Conservation (phyloP, 2,797 vertebrate species). For the Toxotes lorentzi region DNA sequence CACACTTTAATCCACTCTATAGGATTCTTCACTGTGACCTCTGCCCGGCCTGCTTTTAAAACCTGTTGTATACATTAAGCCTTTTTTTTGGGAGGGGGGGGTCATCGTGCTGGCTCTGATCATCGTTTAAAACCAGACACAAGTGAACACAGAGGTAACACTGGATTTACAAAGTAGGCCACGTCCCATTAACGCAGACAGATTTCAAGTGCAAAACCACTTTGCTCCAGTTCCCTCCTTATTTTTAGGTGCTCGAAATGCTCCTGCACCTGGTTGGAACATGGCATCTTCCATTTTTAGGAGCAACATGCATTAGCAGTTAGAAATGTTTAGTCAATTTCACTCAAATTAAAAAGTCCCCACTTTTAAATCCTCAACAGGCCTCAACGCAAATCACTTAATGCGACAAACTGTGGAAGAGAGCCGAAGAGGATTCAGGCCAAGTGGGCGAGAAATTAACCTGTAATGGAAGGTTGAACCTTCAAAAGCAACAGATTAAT, state of each 20-base stretch:
- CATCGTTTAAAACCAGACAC: conserved; percentile 31
- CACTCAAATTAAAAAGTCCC: not conserved
- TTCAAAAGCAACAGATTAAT: conserved; percentile 38
- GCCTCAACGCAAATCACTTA: conserved; percentile 15
- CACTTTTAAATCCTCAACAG: not conserved
- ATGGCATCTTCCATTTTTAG: not conserved
- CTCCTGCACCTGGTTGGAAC: not conserved
- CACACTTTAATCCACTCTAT: conserved; percentile 47
- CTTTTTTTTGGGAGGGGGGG: not conserved
- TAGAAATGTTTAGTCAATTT: conserved; percentile 4
- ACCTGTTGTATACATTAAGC: conserved; percentile 52
- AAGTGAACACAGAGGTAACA: conserved; percentile 9
- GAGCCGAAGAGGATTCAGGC: not conserved
- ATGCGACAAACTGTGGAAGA: not conserved
- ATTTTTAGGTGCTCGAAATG: not conserved
- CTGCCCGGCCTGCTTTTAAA: conserved; percentile 20
- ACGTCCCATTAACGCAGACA: not conserved
- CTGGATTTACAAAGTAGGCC: conserved; percentile 15
- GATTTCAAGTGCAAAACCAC: conserved; percentile 11
- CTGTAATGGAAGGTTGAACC: not conserved
- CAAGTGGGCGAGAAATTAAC: not conserved
- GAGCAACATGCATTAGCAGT: not conserved
- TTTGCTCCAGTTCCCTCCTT: not conserved
- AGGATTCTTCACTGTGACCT: conserved; percentile 43
- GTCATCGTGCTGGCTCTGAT: conserved; percentile 12